Evolutionary conservation across 2,888 invertebrate genomes (phyloP), one percentile per base, ranked within the genome.

Genomic region (Notodonta ziczac): DNA sequence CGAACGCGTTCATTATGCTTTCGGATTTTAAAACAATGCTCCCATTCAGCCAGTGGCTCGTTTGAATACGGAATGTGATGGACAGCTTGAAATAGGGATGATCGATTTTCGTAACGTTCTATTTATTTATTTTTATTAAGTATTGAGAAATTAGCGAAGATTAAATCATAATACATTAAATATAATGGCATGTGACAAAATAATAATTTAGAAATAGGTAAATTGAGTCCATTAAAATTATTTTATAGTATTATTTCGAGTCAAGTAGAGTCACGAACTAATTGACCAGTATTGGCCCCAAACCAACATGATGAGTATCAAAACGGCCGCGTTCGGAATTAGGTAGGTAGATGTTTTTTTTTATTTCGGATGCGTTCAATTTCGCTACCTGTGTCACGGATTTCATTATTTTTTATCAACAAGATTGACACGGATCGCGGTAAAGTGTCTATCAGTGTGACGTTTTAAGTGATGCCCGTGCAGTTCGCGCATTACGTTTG

Each of bases 21-120:
- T 86, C 83, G 85, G 81, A 86, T 84, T 88, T 87, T 90, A 91
- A 92, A 93, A 93, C 93, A 92, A 93, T 91, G 84, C 86, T 70
- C 79, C 83, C 85, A 89, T 92, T 91, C 90, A 89, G 76, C 71
- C 84, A 83, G 84, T 82, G 85, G 84, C 75, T 79, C 79, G 82
- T 91, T 91, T 90, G 91, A 91, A 90, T 91, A 87, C 85, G 86
- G 86, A 88, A 88, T 82, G 86, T 91, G 90, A 90, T 84, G 88
- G 74, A 77, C 74, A 70, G 77, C 68, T 69, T 68, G 60, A 10
- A 39, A 54, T 39, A 14, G 54, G 54, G 54, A 54, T 24, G 8
- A 54, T 54, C 54, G 54, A 54, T 54, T 35, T 54, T 54, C n/a
- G 54, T 14, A 4, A 53, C 13, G 39, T n/a, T 35, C 35, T 35